Conservation (phyloP, 2,113 vertebrate species). For the Bettongia penicillata region DNA sequence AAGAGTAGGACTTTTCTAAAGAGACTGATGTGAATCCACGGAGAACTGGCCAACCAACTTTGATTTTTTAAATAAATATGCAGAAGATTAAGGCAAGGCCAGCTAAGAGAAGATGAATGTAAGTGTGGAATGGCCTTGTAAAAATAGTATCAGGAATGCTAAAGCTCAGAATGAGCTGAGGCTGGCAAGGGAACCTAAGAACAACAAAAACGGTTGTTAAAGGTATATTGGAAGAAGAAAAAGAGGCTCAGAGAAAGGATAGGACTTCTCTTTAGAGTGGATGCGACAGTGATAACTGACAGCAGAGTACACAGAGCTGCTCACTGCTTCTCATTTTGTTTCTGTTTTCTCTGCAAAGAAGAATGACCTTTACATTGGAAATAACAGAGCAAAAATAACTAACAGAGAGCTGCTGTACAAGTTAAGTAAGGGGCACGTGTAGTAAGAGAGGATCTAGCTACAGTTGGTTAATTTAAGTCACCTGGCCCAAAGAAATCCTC, state of each 20-base stretch:
- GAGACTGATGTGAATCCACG: neutral
- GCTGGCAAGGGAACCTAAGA: neutral
- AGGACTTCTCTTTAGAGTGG: neutral
- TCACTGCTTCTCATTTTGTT: neutral
- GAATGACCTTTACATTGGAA: neutral
- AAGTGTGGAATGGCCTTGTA: neutral
- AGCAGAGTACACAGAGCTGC: neutral
- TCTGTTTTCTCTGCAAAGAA: neutral
- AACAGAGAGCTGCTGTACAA: neutral
- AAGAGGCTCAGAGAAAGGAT: neutral
- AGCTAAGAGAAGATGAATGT: neutral
- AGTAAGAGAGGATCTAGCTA: neutral
- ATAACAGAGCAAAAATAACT: neutral
- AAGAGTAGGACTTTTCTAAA: neutral
- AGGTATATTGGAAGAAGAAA: neutral
- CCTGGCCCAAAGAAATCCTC: neutral
- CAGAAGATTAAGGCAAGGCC: neutral
- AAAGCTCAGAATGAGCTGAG: neutral
- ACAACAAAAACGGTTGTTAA: neutral
- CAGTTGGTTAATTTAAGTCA: neutral
- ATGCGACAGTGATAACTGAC: neutral
- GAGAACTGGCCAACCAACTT: neutral
- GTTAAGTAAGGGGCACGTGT: neutral
- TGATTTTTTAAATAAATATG: neutral
- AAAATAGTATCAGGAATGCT: neutral